Percentiles rank a stretch among this genome's conserved stretches.
Conservation (phyloP, 2,888 invertebrate genomes). For the Podotricha telesiphe region DNA sequence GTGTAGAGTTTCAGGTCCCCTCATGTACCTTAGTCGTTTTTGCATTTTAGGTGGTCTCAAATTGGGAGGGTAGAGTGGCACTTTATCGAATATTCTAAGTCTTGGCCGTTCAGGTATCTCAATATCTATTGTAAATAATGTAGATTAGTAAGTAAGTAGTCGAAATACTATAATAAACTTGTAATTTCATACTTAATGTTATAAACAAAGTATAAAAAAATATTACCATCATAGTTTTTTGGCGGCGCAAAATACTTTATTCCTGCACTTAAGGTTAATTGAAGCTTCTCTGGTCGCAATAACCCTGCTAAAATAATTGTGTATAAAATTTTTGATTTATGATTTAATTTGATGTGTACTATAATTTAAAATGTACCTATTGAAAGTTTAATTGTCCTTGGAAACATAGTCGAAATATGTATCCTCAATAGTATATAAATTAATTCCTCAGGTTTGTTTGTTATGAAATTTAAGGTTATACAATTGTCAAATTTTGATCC, state of each 20-base stretch:
- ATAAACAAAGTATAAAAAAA: slow-evolving; percentile 15
- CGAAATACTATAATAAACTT: background rate
- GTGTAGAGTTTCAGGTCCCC: slow-evolving; percentile 95
- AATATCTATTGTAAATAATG: slow-evolving; percentile 80
- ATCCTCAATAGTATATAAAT: background rate
- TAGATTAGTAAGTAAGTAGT: background rate
- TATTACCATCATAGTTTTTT: slow-evolving; percentile 86
- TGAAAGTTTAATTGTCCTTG: slow-evolving; percentile 29
- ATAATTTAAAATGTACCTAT: slow-evolving; percentile 17
- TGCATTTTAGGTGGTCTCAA: slow-evolving; percentile 92
- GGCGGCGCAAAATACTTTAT: slow-evolving; percentile 89
- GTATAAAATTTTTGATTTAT: background rate
- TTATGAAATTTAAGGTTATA: slow-evolving; percentile 14
- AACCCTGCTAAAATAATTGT: slow-evolving; percentile 55
- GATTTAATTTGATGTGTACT: too few species aligned
- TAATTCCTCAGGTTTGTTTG: background rate
- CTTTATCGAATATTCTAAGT: slow-evolving; percentile 88
- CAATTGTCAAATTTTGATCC: background rate
- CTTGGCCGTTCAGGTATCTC: slow-evolving; percentile 89
- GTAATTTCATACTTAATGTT: too few species aligned
- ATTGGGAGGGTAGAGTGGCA: slow-evolving; percentile 87
- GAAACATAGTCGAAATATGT: slow-evolving; percentile 22
- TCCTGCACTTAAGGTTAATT: slow-evolving; percentile 69
- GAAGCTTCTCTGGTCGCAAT: slow-evolving; percentile 59
- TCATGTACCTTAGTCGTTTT: slow-evolving; percentile 91